These are phyloP conservation scores for Anguilla anguilla DNA, from an alignment of 2,797 vertebrate species.

Conservation along the genomic window DNA sequence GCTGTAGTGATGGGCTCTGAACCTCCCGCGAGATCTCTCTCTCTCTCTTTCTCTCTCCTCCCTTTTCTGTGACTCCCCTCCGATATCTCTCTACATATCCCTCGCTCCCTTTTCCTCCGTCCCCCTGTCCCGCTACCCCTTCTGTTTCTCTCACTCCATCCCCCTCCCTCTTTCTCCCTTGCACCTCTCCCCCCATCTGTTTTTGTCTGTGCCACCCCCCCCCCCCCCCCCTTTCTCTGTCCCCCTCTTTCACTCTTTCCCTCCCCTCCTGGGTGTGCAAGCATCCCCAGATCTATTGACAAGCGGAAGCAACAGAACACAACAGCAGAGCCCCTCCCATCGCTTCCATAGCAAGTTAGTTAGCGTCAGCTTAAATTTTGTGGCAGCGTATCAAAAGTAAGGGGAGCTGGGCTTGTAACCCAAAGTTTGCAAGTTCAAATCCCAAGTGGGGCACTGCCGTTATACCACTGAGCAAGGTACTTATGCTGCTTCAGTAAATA, in stretches of 20 bases:
- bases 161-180: neutral
- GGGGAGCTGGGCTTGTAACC: neutral
- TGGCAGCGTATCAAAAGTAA: neutral
- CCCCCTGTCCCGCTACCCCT: neutral
- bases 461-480: neutral
- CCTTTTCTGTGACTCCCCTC: neutral
- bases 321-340: neutral
- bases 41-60: conserved; percentile 56
- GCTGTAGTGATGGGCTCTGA: conserved; percentile 65
- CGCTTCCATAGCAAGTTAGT: neutral
- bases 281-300: neutral
- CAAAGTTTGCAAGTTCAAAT: neutral
- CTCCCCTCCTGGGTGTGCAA: neutral
- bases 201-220: neutral
- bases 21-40: conserved; percentile 75
- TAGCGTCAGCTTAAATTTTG: neutral
- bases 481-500: neutral
- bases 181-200: neutral
- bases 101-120: neutral
- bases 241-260: neutral
- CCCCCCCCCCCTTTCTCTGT: neutral
- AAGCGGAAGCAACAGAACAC: neutral
- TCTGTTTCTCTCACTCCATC: neutral
- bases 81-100: neutral
- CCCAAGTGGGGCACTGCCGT: neutral